phyloP scores from a whole-genome alignment of 2,888 invertebrate genomes.

The Encarsia formosa region DNA sequence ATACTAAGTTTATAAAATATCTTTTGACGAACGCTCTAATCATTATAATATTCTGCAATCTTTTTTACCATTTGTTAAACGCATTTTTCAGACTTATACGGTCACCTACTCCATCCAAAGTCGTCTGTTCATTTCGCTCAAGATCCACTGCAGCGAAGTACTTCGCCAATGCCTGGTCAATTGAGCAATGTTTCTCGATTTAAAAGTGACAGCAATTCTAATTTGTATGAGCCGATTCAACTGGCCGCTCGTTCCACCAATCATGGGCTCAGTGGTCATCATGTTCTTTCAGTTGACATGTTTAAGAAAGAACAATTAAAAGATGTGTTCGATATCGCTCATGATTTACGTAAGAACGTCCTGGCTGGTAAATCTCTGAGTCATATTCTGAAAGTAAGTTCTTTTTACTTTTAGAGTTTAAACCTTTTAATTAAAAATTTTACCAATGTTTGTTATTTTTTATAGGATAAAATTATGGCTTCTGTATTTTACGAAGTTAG shows the following conservation, averaged over 20 bases:
- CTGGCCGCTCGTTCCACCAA: slow-evolving; percentile 36
- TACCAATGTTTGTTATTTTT: not conserved
- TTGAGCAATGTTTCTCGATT: slow-evolving; percentile 34
- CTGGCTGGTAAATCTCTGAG: slow-evolving; percentile 79
- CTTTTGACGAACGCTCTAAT: not conserved
- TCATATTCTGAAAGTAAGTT: slow-evolving; percentile 68
- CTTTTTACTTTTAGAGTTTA: too few species aligned
- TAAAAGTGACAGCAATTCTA: slow-evolving; percentile 47
- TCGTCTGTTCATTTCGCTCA: slow-evolving; percentile 37
- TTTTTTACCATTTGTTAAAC: not conserved
- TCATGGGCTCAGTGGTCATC: slow-evolving; percentile 66
- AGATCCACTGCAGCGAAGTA: slow-evolving; percentile 38
- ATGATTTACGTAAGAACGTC: slow-evolving; percentile 76
- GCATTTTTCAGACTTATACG: slow-evolving; percentile 33
- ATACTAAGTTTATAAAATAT: not conserved
- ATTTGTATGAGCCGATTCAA: slow-evolving; percentile 34
- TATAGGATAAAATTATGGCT: slow-evolving; percentile 87
- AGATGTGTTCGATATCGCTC: slow-evolving; percentile 91
- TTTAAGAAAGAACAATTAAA: slow-evolving; percentile 88
- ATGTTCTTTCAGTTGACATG: slow-evolving; percentile 79
- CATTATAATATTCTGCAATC: not conserved
- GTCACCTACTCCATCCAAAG: slow-evolving; percentile 29
- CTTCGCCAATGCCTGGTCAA: slow-evolving; percentile 37
- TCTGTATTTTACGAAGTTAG: slow-evolving; percentile 97
- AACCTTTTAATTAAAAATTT: too few species aligned